A percentile compares a stretch with the other conserved stretches of the same genome.
Evolutionary conservation across 2,888 invertebrate species (phyloP).

Genomic region (Cryptus viduatorius): DNA sequence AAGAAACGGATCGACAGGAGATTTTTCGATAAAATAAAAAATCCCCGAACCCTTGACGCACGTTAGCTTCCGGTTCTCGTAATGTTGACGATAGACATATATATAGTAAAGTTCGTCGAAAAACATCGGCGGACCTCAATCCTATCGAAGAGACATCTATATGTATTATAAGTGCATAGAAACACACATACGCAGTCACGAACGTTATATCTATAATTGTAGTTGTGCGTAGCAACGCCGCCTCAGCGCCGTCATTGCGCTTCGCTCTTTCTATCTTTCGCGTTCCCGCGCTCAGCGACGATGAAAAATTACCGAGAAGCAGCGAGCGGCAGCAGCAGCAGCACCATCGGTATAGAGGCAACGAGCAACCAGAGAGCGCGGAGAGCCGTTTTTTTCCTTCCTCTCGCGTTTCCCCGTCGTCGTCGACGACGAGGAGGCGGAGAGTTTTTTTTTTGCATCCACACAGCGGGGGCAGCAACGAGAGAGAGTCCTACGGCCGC

Average conservation of each 20-base stretch:
- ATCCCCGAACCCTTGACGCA: too few relatives aligned
- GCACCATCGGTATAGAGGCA: constrained; percentile 25
- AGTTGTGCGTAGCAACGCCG: constrained; percentile 74
- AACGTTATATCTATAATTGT: neutral
- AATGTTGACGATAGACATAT: too few relatives aligned
- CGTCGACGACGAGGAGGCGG: constrained; percentile 29
- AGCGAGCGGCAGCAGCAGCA: constrained; percentile 68
- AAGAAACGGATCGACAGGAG: too few relatives aligned
- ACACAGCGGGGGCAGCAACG: constrained; percentile 57
- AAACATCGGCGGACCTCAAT: too few relatives aligned
- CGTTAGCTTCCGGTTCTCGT: too few relatives aligned
- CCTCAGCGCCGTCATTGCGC: constrained; percentile 78
- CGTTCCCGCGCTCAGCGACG: constrained; percentile 54
- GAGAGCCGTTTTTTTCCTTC: constrained; percentile 68
- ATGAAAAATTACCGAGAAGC: constrained; percentile 84
- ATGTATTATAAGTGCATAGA: neutral
- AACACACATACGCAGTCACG: neutral
- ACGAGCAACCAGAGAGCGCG: constrained; percentile 14
- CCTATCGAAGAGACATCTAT: too few relatives aligned
- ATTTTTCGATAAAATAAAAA: too few relatives aligned
- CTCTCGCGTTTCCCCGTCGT: constrained; percentile 55
- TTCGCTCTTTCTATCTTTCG: constrained; percentile 63
- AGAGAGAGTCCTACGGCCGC: constrained; percentile 48
- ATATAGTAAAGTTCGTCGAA: too few relatives aligned
- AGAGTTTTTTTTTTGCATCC: constrained; percentile 25